Percentiles rank a stretch among this genome's conserved stretches.
These are phyloP conservation scores for Hippocampus kuda DNA, from an alignment of 2,797 vertebrate species.

Conservation along the genomic window DNA sequence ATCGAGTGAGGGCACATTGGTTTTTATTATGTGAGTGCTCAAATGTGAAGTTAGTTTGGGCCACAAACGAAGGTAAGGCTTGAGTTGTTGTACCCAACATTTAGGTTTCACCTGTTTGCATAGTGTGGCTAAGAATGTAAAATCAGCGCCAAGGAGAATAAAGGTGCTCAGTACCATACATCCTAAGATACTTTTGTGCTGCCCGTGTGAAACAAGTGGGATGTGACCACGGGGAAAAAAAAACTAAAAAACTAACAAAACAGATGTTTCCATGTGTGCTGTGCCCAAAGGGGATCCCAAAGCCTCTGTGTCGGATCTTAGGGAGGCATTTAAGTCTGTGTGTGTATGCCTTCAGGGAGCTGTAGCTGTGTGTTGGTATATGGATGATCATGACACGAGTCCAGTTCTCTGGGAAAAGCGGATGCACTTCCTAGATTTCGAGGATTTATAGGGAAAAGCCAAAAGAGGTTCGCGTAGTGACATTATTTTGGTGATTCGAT, in stretches of 20 bases:
- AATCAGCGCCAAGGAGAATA: background rate
- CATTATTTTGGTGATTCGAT: background rate
- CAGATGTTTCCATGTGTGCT: constrained; percentile 30
- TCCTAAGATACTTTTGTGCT: constrained; percentile 18
- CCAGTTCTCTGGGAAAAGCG: constrained; percentile 27
- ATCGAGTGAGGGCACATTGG: background rate
- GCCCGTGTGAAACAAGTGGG: constrained; percentile 46
- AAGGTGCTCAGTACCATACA: background rate
- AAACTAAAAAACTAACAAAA: too few species aligned
- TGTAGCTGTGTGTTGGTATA: background rate
- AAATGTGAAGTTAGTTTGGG: background rate
- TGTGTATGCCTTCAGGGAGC: background rate
- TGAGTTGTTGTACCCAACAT: background rate
- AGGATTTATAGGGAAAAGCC: constrained; percentile 22
- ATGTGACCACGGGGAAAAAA: constrained; percentile 22
- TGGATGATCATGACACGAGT: background rate
- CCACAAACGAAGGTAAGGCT: background rate
- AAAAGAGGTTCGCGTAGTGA: constrained; percentile 2
- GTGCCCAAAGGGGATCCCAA: background rate
- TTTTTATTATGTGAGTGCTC: background rate
- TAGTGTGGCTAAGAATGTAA: background rate
- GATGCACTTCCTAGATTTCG: constrained; percentile 27
- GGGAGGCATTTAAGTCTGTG: background rate
- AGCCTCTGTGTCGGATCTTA: constrained; percentile 13
- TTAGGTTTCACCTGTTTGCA: background rate